phyloP scores from a whole-genome alignment of 1,140 invertebrate genomes.

The Scaptomyza graminum region DNA sequence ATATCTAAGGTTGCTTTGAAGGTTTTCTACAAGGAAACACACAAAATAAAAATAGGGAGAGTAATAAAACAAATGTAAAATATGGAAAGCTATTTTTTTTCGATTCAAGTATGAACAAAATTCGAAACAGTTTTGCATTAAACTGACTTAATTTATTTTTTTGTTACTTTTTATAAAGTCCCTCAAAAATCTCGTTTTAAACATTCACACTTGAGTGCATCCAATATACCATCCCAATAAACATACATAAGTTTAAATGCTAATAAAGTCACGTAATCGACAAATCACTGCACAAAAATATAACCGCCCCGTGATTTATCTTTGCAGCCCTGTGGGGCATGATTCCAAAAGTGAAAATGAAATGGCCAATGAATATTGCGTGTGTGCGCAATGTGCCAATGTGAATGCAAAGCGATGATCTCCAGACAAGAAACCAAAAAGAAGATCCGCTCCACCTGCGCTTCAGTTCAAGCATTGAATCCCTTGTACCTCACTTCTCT shows the following conservation, averaged over 20 bases:
- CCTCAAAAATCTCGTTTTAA: background rate
- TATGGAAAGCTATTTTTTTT: no score
- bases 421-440: background rate
- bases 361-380: constrained; percentile 43
- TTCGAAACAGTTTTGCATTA: no score
- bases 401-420: constrained; percentile 34
- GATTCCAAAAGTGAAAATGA: constrained; percentile 65
- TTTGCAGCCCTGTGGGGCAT: constrained; percentile 38
- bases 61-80: no score
- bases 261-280: constrained; percentile 42
- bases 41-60: no score
- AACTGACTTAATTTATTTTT: no score
- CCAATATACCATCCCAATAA: background rate
- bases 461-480: background rate
- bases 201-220: background rate
- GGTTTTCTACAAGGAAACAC: no score
- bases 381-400: constrained; percentile 42
- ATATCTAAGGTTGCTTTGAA: no score
- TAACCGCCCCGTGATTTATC: constrained; percentile 33
- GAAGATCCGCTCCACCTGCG: constrained; percentile 32
- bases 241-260: background rate
- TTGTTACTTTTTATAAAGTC: no score
- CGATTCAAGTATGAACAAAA: no score
- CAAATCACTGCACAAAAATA: constrained; percentile 47
- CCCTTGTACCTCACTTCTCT: background rate